phyloP scores from a whole-genome alignment of 2,797 vertebrate species.

The Sarcoramphus papa region DNA sequence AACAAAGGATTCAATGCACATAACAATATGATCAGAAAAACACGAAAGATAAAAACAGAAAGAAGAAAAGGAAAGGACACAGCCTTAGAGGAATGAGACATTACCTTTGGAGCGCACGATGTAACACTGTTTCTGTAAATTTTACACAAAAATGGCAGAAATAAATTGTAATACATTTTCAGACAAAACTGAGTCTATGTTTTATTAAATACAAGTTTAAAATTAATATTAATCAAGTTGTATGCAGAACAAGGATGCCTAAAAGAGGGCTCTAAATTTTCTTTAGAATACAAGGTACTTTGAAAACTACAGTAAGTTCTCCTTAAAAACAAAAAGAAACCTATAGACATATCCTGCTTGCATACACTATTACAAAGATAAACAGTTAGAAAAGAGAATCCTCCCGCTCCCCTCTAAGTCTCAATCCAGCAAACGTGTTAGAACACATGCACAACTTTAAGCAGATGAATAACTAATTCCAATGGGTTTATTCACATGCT shows the following conservation, averaged over 20 bases:
- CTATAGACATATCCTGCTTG: neutral
- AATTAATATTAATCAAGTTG: constrained; percentile 70
- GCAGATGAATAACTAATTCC: neutral
- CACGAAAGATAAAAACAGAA: constrained; percentile 55
- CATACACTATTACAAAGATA: neutral
- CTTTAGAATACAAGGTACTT: constrained; percentile 61
- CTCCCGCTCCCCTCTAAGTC: neutral
- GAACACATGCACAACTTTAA: neutral
- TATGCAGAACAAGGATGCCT: constrained; percentile 76
- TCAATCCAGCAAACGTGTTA: neutral
- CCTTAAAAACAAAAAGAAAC: neutral
- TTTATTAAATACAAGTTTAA: constrained; percentile 79
- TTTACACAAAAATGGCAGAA: constrained; percentile 99
- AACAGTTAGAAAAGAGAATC: neutral
- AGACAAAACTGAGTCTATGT: constrained; percentile 90
- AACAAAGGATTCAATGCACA: constrained; percentile 73
- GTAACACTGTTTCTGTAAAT: constrained; percentile 99
- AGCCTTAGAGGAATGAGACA: constrained; percentile 96
- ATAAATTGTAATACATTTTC: constrained; percentile 99
- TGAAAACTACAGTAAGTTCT: constrained; percentile 26
- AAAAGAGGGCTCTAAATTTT: constrained; percentile 81
- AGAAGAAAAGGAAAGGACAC: constrained; percentile 76
- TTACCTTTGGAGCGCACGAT: constrained; percentile 99
- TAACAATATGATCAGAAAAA: constrained; percentile 81
- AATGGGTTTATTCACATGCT: neutral